Evolutionary conservation across 1,140 invertebrate genomes (phyloP).

Genomic region (Drosophila novamexicana): DNA sequence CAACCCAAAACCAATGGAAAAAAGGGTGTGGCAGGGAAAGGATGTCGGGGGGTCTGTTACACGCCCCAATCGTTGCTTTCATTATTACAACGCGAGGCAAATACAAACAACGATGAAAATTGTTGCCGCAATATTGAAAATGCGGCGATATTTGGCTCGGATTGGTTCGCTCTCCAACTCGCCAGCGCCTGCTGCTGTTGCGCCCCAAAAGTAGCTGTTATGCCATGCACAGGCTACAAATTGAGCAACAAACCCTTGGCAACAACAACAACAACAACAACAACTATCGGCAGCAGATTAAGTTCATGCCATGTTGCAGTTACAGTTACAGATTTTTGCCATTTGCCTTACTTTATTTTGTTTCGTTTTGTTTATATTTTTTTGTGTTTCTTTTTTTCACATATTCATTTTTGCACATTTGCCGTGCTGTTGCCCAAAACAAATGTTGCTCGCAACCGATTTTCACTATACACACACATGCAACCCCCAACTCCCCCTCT

Average conservation of each 20-base stretch:
- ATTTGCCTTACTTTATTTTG: conserved; percentile 32
- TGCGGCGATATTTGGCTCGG: conserved; percentile 72
- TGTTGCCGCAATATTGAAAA: conserved; percentile 82
- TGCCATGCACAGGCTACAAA: conserved; percentile 48
- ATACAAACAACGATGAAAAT: conserved; percentile 79
- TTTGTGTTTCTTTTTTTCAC: conserved; percentile 36
- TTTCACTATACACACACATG: conserved; percentile 50
- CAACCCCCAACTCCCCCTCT: neutral
- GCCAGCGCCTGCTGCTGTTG: no score
- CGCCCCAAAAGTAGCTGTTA: conserved; percentile 31
- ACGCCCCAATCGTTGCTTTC: conserved; percentile 72
- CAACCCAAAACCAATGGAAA: conserved; percentile 42
- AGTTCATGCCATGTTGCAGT: conserved; percentile 82
- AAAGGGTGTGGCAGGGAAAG: neutral
- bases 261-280: conserved; percentile 50
- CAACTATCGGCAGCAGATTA: conserved; percentile 77
- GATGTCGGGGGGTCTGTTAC: neutral
- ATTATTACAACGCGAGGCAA: conserved; percentile 76
- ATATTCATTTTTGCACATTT: conserved; percentile 78
- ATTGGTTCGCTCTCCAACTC: conserved; percentile 12
- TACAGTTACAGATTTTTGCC: conserved; percentile 75
- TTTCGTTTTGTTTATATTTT: conserved; percentile 13
- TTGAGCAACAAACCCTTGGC: conserved; percentile 66
- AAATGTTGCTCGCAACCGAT: conserved; percentile 78
- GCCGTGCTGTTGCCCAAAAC: conserved; percentile 73